These are phyloP conservation scores for Sorex araneus DNA, from an alignment of 2,113 vertebrate genomes.

Conservation along the genomic window DNA sequence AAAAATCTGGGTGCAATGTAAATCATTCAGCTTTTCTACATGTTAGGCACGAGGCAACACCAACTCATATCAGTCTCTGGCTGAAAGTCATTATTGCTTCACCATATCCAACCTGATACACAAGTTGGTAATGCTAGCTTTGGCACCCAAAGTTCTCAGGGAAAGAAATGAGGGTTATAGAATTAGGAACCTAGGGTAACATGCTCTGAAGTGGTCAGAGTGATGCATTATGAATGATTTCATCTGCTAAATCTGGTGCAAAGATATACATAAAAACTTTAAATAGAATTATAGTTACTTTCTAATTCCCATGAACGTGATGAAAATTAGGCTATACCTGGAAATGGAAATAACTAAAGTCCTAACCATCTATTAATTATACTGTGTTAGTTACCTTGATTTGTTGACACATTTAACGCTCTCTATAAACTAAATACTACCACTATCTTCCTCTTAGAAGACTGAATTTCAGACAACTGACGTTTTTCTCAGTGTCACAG, in stretches of 20 bases:
- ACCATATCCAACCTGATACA: not conserved
- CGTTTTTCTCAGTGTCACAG: slow-evolving; percentile 38
- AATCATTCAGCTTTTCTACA: not conserved
- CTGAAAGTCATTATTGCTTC: not conserved
- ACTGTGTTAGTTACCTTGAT: slow-evolving; percentile 52
- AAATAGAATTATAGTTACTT: slow-evolving; percentile 31
- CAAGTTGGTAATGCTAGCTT: not conserved
- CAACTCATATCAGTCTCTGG: not conserved
- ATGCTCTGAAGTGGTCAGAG: not conserved
- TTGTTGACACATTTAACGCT: slow-evolving; percentile 52
- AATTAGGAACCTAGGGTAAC: not conserved
- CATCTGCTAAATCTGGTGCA: slow-evolving; percentile 37
- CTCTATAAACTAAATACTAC: slow-evolving; percentile 12
- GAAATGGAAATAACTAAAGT: slow-evolving; percentile 53
- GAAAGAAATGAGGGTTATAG: slow-evolving; percentile 30
- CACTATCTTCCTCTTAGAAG: slow-evolving; percentile 27
- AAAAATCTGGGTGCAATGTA: no score
- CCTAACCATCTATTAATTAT: slow-evolving; percentile 21
- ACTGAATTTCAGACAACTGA: slow-evolving; percentile 49
- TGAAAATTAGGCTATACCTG: slow-evolving; percentile 3
- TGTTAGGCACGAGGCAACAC: not conserved
- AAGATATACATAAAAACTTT: slow-evolving; percentile 26
- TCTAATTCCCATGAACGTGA: not conserved
- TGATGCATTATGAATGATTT: not conserved
- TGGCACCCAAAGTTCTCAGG: not conserved